These are phyloP conservation scores for Prosapia bicincta DNA, from an alignment of 2,888 invertebrate genomes.

Conservation along the genomic window DNA sequence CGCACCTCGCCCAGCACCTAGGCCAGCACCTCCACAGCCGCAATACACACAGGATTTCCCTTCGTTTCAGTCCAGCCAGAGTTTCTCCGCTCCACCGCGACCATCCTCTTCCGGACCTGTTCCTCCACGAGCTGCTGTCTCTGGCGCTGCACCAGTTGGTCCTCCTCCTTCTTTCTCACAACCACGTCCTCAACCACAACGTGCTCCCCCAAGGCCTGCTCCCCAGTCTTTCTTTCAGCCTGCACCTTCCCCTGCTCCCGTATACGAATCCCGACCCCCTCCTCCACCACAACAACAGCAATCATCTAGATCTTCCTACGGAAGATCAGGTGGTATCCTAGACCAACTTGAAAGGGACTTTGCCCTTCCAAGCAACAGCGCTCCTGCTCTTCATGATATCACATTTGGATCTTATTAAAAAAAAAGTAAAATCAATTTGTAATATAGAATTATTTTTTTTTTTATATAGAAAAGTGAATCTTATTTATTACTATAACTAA, in stretches of 20 bases:
- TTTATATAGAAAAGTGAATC: neutral
- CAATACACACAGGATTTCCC: conserved; percentile 24
- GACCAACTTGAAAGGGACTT: conserved; percentile 81
- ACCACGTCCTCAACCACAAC: conserved; percentile 16
- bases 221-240: conserved; percentile 42
- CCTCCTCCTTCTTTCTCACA: conserved; percentile 42
- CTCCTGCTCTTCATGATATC: conserved; percentile 73
- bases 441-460: conserved; percentile 2
- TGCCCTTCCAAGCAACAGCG: conserved; percentile 62
- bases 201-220: conserved; percentile 32
- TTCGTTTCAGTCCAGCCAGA: conserved; percentile 31
- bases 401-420: conserved; percentile 58
- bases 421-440: neutral
- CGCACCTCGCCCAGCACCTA: conserved; percentile 35
- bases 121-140: conserved; percentile 35
- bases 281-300: conserved; percentile 45
- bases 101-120: conserved; percentile 33
- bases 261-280: conserved; percentile 39
- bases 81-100: conserved; percentile 41
- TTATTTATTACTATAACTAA: neutral
- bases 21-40: conserved; percentile 33
- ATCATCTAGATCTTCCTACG: conserved; percentile 44
- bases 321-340: conserved; percentile 54
- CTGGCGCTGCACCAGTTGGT: conserved; percentile 41
- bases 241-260: conserved; percentile 41